Evolutionary conservation across 2,888 invertebrate genomes (phyloP).

Genomic region (Atrina japonica): DNA sequence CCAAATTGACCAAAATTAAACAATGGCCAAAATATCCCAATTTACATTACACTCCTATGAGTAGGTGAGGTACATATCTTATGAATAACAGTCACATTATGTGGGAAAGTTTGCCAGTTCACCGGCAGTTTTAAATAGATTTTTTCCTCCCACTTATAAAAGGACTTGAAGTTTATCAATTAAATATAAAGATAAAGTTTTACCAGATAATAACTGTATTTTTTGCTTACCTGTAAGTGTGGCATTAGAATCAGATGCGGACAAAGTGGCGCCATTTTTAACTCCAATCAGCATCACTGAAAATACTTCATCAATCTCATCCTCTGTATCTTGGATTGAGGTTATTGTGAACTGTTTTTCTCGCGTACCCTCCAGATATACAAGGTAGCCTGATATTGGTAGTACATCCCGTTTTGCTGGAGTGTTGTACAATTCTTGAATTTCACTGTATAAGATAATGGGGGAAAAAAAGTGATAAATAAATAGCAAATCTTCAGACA

Average conservation of each 20-base stretch:
- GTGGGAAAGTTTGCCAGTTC: too few relatives aligned
- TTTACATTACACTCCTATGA: too few relatives aligned
- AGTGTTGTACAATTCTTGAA: constrained; percentile 65
- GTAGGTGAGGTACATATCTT: too few relatives aligned
- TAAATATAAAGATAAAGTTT: too few relatives aligned
- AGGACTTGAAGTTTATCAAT: too few relatives aligned
- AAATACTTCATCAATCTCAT: constrained; percentile 76
- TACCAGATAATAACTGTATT: not conserved
- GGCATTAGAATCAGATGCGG: constrained; percentile 61
- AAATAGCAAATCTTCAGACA: too few relatives aligned
- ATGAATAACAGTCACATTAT: too few relatives aligned
- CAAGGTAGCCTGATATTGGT: constrained; percentile 74
- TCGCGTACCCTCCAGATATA: constrained; percentile 57
- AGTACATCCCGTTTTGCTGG: constrained; percentile 70
- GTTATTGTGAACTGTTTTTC: constrained; percentile 57
- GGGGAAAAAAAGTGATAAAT: too few relatives aligned
- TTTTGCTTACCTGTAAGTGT: constrained; percentile 71
- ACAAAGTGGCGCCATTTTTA: constrained; percentile 73
- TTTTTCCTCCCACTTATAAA: too few relatives aligned
- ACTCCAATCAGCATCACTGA: constrained; percentile 70
- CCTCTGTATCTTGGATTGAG: constrained; percentile 73
- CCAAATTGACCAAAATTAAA: too few relatives aligned
- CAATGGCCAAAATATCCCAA: too few relatives aligned
- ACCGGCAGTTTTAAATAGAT: too few relatives aligned
- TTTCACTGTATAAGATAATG: constrained; percentile 61